These are phyloP conservation scores for Elmis aenea DNA, from an alignment of 2,888 invertebrate genomes.

Conservation along the genomic window DNA sequence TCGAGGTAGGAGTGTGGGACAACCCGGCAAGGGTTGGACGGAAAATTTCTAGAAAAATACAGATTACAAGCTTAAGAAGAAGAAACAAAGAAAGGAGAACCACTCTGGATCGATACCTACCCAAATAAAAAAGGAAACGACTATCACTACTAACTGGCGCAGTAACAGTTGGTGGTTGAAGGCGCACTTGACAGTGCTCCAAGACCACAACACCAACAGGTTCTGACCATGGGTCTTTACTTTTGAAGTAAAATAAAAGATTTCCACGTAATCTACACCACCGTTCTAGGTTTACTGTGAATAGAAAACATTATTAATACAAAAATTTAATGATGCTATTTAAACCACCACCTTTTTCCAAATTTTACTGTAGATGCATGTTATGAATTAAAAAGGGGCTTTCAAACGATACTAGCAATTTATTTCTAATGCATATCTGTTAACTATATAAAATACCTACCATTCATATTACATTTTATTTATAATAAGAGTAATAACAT, in stretches of 20 bases:
- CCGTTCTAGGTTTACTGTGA: constrained; percentile 69
- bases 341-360: too few relatives aligned
- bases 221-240: constrained; percentile 81
- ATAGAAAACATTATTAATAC: constrained; percentile 25
- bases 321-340: too few relatives aligned
- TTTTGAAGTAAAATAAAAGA: constrained; percentile 88
- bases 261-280: constrained; percentile 93
- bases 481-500: too few relatives aligned
- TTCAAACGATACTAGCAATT: too few relatives aligned
- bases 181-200: constrained; percentile 77
- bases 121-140: constrained; percentile 75
- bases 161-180: constrained; percentile 56
- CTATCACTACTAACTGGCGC: constrained; percentile 62
- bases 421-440: too few relatives aligned
- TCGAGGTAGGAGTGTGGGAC: too few relatives aligned
- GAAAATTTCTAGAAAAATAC: neutral
- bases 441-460: too few relatives aligned
- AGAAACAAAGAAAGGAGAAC: neutral
- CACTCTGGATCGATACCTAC: constrained; percentile 46
- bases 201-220: constrained; percentile 84
- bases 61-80: neutral
- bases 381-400: too few relatives aligned
- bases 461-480: too few relatives aligned
- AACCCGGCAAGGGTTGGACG: too few relatives aligned
- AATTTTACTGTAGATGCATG: too few relatives aligned